phyloP scores from a whole-genome alignment of 2,888 invertebrate genomes.

The Crioceris asparagi region DNA sequence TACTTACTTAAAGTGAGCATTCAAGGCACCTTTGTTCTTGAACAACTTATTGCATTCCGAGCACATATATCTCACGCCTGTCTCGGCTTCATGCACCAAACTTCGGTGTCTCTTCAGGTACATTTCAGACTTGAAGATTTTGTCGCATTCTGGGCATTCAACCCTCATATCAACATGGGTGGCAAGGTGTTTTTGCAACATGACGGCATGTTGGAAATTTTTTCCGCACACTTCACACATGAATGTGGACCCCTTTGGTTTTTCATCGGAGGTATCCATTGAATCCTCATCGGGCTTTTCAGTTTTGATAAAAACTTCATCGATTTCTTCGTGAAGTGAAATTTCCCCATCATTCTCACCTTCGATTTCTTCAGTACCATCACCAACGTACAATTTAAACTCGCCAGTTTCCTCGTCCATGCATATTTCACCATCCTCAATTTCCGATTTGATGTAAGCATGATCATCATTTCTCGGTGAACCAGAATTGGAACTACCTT shows the following conservation, averaged over 20 bases:
- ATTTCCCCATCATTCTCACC: too few relatives aligned
- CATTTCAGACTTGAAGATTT: background rate
- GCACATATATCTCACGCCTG: conserved; percentile 2
- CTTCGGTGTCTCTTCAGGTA: conserved; percentile 2
- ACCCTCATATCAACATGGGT: conserved; percentile 9
- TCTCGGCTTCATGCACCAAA: conserved; percentile 2
- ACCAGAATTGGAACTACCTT: too few relatives aligned
- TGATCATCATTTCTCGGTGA: conserved; percentile 9
- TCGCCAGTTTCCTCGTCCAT: background rate
- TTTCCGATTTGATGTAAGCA: conserved; percentile 9
- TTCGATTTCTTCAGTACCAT: background rate
- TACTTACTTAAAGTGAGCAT: conserved; percentile 15
- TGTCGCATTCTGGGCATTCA: conserved; percentile 2
- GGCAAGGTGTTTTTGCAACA: conserved; percentile 10
- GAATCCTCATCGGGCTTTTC: too few relatives aligned
- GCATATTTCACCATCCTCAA: conserved; percentile 1
- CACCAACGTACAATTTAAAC: background rate
- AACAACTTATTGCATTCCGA: conserved; percentile 14
- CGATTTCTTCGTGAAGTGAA: background rate
- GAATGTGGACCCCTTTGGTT: conserved; percentile 6
- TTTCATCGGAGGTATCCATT: too few relatives aligned
- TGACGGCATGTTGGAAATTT: conserved; percentile 5
- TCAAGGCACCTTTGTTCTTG: conserved; percentile 11
- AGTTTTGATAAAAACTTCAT: too few relatives aligned
- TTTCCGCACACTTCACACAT: conserved; percentile 16